Conservation (phyloP, 2,113 vertebrate species). For the Saiga tatarica region DNA sequence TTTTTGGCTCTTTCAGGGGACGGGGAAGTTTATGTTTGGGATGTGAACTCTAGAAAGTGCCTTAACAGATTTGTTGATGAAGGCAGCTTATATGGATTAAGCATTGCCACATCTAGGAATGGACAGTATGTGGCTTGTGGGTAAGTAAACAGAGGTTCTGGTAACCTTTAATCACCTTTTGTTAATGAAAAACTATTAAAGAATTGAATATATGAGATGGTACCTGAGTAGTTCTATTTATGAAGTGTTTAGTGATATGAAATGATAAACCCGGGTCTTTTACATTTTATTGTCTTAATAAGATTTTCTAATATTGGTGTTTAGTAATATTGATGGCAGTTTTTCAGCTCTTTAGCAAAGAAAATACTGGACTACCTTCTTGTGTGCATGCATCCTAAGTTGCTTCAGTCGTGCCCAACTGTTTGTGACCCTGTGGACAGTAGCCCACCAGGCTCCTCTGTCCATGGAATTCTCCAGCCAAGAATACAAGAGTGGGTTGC, state of each 20-base stretch:
- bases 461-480: background rate
- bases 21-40: conserved; percentile 95
- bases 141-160: conserved; percentile 82
- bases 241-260: background rate
- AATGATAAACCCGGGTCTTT: background rate
- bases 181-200: background rate
- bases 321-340: background rate
- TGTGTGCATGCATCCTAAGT: background rate
- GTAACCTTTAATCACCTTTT: background rate
- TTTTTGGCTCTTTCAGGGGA: conserved; percentile 83
- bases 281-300: background rate
- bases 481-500: background rate
- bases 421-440: background rate
- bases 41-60: conserved; percentile 90
- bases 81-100: conserved; percentile 89
- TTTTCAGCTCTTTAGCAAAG: background rate
- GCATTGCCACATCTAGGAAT: conserved; percentile 89
- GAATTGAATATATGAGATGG: background rate
- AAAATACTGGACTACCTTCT: background rate
- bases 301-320: background rate
- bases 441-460: background rate
- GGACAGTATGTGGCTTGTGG: conserved; percentile 94
- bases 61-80: conserved; percentile 92
- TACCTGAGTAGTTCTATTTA: background rate
- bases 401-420: background rate